A percentile compares a stretch with the other conserved stretches of the same genome.
Evolutionary conservation across 2,113 vertebrate genomes (phyloP).

Genomic region (Cyrtonyx montezumae): DNA sequence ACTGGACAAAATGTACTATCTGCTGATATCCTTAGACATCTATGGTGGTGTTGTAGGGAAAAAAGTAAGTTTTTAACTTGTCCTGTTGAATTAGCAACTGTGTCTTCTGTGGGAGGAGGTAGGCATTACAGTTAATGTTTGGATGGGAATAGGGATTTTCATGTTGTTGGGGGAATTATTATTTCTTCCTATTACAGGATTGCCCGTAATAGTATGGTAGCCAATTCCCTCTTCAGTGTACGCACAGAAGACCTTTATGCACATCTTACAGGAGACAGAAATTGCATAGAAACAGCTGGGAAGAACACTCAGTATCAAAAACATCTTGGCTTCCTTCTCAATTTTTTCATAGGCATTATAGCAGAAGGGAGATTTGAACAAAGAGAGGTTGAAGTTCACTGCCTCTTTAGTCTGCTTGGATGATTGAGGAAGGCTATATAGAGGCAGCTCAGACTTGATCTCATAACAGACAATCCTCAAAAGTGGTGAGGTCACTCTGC

Average conservation of each 20-base stretch:
- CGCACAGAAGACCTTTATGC: not conserved
- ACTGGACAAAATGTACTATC: not conserved
- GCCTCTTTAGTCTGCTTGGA: not conserved
- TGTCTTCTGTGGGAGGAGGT: not conserved
- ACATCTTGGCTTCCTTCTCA: slow-evolving; percentile 1
- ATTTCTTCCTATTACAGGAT: not conserved
- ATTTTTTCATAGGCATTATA: not conserved
- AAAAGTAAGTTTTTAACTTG: not conserved
- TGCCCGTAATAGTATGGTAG: not conserved
- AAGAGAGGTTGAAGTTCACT: slow-evolving; percentile 1
- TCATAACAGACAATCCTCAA: not conserved
- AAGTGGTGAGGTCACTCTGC: not conserved
- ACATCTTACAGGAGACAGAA: not conserved
- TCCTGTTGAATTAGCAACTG: not conserved
- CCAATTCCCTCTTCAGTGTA: not conserved
- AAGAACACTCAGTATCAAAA: slow-evolving; percentile 17
- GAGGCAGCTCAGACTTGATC: slow-evolving; percentile 26
- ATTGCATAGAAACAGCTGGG: not conserved
- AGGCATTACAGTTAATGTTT: not conserved
- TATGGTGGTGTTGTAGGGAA: not conserved
- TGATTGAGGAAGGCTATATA: slow-evolving; percentile 38
- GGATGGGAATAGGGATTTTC: not conserved
- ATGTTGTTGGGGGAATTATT: not conserved
- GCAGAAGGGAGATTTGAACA: slow-evolving; percentile 12
- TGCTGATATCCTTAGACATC: not conserved